Evolutionary conservation across 2,888 invertebrate genomes (phyloP).

Genomic region (Toxonevra muliebris): DNA sequence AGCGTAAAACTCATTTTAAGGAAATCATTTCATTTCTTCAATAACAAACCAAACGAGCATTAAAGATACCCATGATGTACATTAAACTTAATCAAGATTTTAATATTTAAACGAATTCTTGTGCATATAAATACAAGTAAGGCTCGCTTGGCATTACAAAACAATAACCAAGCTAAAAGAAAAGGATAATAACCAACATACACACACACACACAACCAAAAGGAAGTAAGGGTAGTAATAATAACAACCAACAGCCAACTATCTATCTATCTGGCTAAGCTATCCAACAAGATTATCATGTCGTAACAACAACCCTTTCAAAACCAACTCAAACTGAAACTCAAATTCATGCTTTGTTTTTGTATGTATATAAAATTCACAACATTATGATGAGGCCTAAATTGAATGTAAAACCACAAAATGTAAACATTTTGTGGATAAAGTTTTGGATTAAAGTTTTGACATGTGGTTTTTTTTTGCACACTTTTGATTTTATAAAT

Average conservation of each 20-base stretch:
- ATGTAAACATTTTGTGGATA: neutral
- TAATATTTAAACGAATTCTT: slow-evolving; percentile 54
- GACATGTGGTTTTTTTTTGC: too few species aligned
- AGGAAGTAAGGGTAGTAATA: neutral
- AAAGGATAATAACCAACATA: neutral
- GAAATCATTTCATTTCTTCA: slow-evolving; percentile 48
- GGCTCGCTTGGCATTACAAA: slow-evolving; percentile 7
- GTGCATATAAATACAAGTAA: slow-evolving; percentile 2
- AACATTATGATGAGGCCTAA: neutral
- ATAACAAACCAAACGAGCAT: slow-evolving; percentile 42
- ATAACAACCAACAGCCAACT: neutral
- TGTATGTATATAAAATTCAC: too few species aligned
- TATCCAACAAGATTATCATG: too few species aligned
- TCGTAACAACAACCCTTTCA: too few species aligned
- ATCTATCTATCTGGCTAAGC: too few species aligned
- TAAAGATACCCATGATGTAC: slow-evolving; percentile 45
- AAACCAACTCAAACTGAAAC: too few species aligned
- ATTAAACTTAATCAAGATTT: slow-evolving; percentile 60
- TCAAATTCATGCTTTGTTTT: too few species aligned
- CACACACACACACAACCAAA: neutral
- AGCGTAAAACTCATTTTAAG: neutral
- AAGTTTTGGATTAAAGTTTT: too few species aligned
- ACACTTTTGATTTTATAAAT: too few species aligned
- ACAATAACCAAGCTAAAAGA: neutral
- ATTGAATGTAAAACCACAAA: slow-evolving; percentile 7